These are phyloP conservation scores for Ornithoptera alexandrae DNA, from an alignment of 2,888 invertebrate species.

Conservation along the genomic window DNA sequence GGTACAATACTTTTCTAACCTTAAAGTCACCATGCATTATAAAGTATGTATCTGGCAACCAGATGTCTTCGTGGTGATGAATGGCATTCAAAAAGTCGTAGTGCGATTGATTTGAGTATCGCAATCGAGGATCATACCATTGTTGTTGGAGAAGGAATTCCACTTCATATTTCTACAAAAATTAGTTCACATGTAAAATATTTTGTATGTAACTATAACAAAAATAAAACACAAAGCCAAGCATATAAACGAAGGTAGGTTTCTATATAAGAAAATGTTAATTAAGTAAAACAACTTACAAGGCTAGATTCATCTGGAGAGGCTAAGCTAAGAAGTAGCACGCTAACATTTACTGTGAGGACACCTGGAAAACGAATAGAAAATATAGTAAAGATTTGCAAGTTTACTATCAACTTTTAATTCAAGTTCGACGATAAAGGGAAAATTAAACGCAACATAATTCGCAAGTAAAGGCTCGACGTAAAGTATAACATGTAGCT, in stretches of 20 bases:
- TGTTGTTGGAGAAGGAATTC: slow-evolving; percentile 96
- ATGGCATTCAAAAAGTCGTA: slow-evolving; percentile 95
- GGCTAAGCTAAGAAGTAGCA: slow-evolving; percentile 94
- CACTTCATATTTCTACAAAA: slow-evolving; percentile 94
- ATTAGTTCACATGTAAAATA: not conserved
- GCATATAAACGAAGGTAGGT: not conserved
- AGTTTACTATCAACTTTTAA: not conserved
- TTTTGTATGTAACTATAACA: not conserved
- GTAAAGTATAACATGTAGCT: slow-evolving; percentile 6
- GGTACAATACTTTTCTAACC: slow-evolving; percentile 46
- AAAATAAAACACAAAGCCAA: slow-evolving; percentile 9
- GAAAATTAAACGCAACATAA: slow-evolving; percentile 23
- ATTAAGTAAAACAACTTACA: slow-evolving; percentile 82
- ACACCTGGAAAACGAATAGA: slow-evolving; percentile 84
- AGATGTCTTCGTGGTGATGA: slow-evolving; percentile 94
- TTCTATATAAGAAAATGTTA: slow-evolving; percentile 11
- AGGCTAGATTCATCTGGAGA: slow-evolving; percentile 98
- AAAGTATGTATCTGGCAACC: slow-evolving; percentile 97
- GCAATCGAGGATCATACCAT: slow-evolving; percentile 94
- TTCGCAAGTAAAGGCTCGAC: slow-evolving; percentile 19
- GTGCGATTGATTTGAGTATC: slow-evolving; percentile 92
- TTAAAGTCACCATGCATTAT: slow-evolving; percentile 98
- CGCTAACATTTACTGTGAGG: slow-evolving; percentile 95
- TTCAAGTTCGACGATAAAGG: not conserved
- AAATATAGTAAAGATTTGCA: slow-evolving; percentile 15